Conservation (phyloP, 2,888 invertebrate genomes). For the Heteropelma amictum region DNA sequence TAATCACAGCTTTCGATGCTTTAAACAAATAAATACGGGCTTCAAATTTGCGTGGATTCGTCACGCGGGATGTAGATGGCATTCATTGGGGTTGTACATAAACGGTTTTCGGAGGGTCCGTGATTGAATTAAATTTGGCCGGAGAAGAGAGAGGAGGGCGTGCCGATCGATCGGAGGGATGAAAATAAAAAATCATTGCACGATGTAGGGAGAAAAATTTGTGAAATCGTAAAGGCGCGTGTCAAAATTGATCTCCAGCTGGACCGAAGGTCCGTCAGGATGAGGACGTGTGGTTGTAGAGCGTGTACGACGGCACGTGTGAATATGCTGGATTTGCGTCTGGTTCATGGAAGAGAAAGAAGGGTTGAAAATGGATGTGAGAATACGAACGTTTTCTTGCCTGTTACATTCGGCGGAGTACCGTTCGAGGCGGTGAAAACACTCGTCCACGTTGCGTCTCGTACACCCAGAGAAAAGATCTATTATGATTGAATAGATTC, state of each 20-base stretch:
- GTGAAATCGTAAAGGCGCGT: conserved; percentile 47
- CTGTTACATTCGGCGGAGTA: conserved; percentile 52
- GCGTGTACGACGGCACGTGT: not conserved
- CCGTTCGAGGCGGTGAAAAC: conserved; percentile 45
- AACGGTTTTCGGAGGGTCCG: no score
- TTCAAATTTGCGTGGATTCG: no score
- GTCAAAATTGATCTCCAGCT: conserved; percentile 49
- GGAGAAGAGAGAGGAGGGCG: not conserved
- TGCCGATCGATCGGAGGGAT: not conserved
- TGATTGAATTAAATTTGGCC: no score
- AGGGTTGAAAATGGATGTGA: not conserved
- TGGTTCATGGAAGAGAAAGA: conserved; percentile 36
- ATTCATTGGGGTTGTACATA: no score
- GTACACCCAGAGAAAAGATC: no score
- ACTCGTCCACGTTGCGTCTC: conserved; percentile 52
- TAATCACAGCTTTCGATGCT: no score
- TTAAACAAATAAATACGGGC: no score
- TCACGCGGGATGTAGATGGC: no score
- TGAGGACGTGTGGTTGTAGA: conserved; percentile 1
- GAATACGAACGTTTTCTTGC: conserved; percentile 31
- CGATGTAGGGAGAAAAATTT: conserved; percentile 18
- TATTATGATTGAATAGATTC: no score
- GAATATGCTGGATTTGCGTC: conserved; percentile 39
- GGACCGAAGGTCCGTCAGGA: conserved; percentile 1
- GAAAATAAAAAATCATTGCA: not conserved